phyloP scores from a whole-genome alignment of 2,888 invertebrate species.

The Eudasyphora cyanicolor region DNA sequence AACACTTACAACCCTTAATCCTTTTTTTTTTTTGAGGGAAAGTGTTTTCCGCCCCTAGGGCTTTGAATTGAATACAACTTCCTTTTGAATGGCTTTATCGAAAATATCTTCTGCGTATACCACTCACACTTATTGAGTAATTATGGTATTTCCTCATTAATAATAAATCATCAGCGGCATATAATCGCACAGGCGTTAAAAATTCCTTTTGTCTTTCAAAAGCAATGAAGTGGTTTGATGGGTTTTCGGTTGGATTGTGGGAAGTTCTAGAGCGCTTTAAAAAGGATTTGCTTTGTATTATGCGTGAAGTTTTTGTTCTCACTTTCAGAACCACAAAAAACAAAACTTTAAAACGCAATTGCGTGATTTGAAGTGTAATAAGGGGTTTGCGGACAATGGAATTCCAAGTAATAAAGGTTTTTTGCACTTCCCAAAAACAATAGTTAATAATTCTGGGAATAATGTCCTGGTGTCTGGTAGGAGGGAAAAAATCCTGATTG shows the following conservation, averaged over 20 bases:
- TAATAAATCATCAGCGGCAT: constrained; percentile 47
- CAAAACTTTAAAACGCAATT: constrained; percentile 13
- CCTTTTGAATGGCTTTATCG: constrained; percentile 33
- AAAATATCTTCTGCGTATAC: constrained; percentile 37
- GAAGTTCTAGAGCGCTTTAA: not conserved
- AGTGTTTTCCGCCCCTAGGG: not conserved
- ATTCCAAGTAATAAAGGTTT: not conserved
- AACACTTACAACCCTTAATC: constrained; percentile 22
- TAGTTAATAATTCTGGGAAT: not conserved
- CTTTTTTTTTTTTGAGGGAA: not conserved
- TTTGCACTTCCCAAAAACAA: not conserved
- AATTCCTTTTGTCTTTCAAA: constrained; percentile 15
- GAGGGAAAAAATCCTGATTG: not conserved
- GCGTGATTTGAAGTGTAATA: constrained; percentile 38
- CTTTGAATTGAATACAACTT: constrained; percentile 16
- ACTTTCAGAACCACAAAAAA: not conserved
- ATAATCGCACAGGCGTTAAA: constrained; percentile 47
- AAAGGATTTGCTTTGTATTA: not conserved
- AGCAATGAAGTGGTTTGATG: not conserved
- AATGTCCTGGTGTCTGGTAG: not conserved
- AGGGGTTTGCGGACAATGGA: not conserved
- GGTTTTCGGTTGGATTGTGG: not conserved
- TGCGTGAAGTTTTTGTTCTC: not conserved
- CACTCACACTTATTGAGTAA: constrained; percentile 50
- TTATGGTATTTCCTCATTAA: constrained; percentile 53